These are phyloP conservation scores for Danionella cerebrum DNA, from an alignment of 2,113 vertebrate genomes.

Conservation along the genomic window DNA sequence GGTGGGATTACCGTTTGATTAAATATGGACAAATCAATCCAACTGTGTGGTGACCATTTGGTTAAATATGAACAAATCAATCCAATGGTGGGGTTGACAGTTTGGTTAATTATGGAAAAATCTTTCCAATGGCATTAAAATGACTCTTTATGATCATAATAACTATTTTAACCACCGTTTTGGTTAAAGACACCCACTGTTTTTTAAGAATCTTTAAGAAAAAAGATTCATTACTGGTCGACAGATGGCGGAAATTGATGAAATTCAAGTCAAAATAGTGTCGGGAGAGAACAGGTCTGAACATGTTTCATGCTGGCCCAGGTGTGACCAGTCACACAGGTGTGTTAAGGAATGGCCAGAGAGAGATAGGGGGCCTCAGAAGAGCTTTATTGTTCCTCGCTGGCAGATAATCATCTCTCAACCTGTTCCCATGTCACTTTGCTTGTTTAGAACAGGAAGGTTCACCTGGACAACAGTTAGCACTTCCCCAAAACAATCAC, in stretches of 20 bases:
- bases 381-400: conserved; percentile 56
- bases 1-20: no score
- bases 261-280: background rate
- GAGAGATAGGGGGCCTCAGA: conserved; percentile 55
- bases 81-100: no score
- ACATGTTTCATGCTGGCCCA: background rate
- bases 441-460: conserved; percentile 23
- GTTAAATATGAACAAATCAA: no score
- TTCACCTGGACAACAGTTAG: conserved; percentile 12
- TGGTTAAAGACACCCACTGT: no score
- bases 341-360: conserved; percentile 42
- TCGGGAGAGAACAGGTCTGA: conserved; percentile 7
- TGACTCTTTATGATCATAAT: no score
- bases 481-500: background rate
- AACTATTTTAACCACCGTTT: no score
- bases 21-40: no score
- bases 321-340: conserved; percentile 36
- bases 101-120: no score
- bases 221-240: background rate
- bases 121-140: no score
- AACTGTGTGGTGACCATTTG: no score
- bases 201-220: no score
- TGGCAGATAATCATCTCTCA: conserved; percentile 39
- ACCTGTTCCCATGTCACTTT: conserved; percentile 27
- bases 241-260: background rate